These are phyloP conservation scores for Psophia crepitans DNA, from an alignment of 2,113 vertebrate genomes.

Conservation along the genomic window DNA sequence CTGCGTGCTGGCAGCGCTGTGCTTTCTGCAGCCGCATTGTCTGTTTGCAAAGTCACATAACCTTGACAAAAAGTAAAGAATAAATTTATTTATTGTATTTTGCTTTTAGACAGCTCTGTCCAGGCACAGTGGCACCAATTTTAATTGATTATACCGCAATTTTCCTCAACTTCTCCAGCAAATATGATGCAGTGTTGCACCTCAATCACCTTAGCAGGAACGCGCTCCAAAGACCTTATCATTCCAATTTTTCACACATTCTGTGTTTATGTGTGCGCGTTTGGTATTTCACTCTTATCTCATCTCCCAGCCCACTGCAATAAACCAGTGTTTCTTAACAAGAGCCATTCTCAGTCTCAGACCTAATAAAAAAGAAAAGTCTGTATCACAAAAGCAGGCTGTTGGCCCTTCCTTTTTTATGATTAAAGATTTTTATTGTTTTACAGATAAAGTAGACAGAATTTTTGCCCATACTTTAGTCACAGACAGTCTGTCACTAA, in stretches of 20 bases:
- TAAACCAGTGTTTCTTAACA: background rate
- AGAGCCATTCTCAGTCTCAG: background rate
- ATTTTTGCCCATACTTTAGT: background rate
- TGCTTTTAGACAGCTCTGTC: background rate
- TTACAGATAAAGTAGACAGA: background rate
- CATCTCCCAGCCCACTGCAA: conserved; percentile 12
- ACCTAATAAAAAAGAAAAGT: background rate
- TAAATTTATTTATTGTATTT: background rate
- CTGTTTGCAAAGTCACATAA: background rate
- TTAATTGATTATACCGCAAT: conserved; percentile 41
- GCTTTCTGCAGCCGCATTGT: background rate
- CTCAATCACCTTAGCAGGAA: conserved; percentile 5
- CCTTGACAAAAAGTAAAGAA: background rate
- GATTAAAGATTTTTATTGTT: conserved; percentile 22
- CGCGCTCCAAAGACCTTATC: background rate
- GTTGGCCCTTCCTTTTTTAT: background rate
- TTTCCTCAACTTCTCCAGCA: conserved; percentile 15
- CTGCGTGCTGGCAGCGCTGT: background rate
- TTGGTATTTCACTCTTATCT: conserved; percentile 23
- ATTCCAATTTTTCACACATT: background rate
- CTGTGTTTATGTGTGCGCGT: background rate
- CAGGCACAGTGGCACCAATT: background rate
- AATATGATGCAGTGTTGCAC: background rate
- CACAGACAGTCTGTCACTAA: background rate
- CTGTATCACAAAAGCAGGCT: background rate